Evolutionary conservation across 2,113 vertebrate species (phyloP), one percentile per base, ranked within the genome.

Genomic region (Serilophus lunatus): DNA sequence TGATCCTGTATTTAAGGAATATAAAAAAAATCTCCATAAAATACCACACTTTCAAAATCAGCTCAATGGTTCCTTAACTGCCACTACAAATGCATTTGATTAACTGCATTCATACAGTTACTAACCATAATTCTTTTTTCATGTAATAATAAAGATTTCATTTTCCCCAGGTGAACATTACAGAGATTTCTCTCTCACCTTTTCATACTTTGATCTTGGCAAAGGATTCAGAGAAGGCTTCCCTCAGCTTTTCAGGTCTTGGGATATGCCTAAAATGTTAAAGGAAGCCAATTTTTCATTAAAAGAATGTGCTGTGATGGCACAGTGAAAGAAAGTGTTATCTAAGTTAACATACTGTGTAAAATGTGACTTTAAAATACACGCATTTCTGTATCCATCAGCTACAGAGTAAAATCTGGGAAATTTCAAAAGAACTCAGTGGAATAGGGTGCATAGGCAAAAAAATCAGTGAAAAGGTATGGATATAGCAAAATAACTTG

Each of bases 161-260:
- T 95, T 82, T 97, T 89, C 45, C 61, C 69, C 65, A 82, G 44
- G 61, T 86, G 72, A 92, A 9, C 29, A 84, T 92, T 84, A 86
- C 14, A 89, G 61, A 71, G 51, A 42, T 57, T 79, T 86, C 82
- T 68, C 36, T 84, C 47, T 91, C 74, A 87, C 61, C 61, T n/a
- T 79, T 88, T 92, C 57, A 65, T 65, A 54, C 28, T 82, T 95
- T 82, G 45, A 71, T 95, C 45, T 79, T 53, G 14, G 70, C 31
- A 95, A 89, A 74, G 40, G 15, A 89, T 87, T 89, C 51, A 71
- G 18, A 90, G 59, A 76, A 92, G 23, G 31, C 33, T 89, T 49
- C 49, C 44, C 53, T 92, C 49, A 76, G 74, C 47, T 76, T 92
- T 89, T 75, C 65, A 72, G 57, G 42, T 36, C 23, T 87, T 75